Percentiles rank a stretch among this genome's conserved stretches.
phyloP scores from a whole-genome alignment of 1,140 invertebrate genomes.

The Dufourea novaeangliae region DNA sequence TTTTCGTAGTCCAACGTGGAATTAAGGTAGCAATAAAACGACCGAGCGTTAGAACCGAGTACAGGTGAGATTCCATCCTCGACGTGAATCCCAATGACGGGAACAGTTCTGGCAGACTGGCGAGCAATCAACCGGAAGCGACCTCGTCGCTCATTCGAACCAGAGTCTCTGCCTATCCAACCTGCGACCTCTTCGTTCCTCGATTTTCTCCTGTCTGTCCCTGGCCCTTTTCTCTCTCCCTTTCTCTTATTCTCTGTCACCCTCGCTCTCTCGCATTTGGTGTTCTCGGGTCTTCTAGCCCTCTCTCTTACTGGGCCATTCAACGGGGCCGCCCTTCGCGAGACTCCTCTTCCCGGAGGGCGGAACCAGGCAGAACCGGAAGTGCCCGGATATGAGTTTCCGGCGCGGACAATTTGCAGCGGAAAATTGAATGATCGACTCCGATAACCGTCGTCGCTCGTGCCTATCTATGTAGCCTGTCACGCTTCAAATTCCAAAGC shows the following conservation, averaged over 20 bases:
- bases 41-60: not conserved
- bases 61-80: slow-evolving; percentile 12
- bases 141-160: slow-evolving; percentile 74
- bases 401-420: slow-evolving; percentile 81
- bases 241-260: not conserved
- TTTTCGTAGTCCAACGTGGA: not conserved
- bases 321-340: slow-evolving; percentile 51
- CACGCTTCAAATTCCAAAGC: slow-evolving; percentile 60
- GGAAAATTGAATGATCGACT: slow-evolving; percentile 80
- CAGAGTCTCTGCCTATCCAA: slow-evolving; percentile 26
- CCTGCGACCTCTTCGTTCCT: slow-evolving; percentile 6
- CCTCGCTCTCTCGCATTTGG: not conserved
- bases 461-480: slow-evolving; percentile 53
- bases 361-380: slow-evolving; percentile 77
- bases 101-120: slow-evolving; percentile 13
- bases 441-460: slow-evolving; percentile 66
- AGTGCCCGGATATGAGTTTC: slow-evolving; percentile 82
- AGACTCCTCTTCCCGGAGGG: slow-evolving; percentile 58
- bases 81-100: slow-evolving; percentile 16
- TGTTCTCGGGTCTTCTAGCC: not conserved
- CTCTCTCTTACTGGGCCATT: slow-evolving; percentile 43
- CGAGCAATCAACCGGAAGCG: slow-evolving; percentile 70
- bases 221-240: not conserved
- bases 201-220: slow-evolving; percentile 17
- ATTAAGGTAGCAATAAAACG: not conserved